A percentile compares a stretch with the other conserved stretches of the same genome.
These are phyloP conservation scores for Thera obeliscata DNA, from an alignment of 2,888 invertebrate genomes.

Conservation along the genomic window DNA sequence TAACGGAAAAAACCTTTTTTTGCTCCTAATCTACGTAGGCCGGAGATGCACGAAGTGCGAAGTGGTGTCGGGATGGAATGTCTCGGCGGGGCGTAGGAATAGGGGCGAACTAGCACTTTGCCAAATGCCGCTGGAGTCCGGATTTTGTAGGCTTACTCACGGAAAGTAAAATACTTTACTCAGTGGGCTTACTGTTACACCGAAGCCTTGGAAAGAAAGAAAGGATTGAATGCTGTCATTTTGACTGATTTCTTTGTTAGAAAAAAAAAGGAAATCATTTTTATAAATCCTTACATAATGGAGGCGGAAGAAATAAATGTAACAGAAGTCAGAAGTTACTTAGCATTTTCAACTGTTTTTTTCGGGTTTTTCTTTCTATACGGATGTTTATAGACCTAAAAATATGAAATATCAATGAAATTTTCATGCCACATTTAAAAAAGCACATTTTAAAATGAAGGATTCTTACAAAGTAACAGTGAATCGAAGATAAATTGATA, in stretches of 20 bases:
- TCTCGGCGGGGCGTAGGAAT: constrained; percentile 55
- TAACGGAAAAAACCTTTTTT: constrained; percentile 22
- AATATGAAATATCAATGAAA: no score
- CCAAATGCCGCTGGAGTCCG: constrained; percentile 74
- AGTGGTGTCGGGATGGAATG: constrained; percentile 74
- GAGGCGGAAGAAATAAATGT: no score
- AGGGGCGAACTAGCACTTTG: constrained; percentile 70
- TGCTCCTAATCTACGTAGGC: constrained; percentile 36
- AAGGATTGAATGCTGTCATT: background rate
- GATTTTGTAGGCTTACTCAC: constrained; percentile 59
- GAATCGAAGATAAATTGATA: constrained; percentile 26
- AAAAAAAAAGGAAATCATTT: background rate
- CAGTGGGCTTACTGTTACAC: constrained; percentile 53
- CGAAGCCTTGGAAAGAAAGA: constrained; percentile 30
- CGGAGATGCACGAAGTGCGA: constrained; percentile 69
- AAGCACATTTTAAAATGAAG: no score
- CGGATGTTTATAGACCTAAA: no score
- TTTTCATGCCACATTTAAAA: no score
- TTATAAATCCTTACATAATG: no score
- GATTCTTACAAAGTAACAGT: background rate
- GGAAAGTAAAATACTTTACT: constrained; percentile 2
- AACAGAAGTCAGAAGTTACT: no score
- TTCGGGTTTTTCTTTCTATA: no score
- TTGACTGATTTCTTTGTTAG: background rate
- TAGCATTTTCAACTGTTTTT: no score